A percentile compares a stretch with the other conserved stretches of the same genome.
Conservation (phyloP, 92 coral and sea anemone species). For the Parazoanthus atlanticus region DNA sequence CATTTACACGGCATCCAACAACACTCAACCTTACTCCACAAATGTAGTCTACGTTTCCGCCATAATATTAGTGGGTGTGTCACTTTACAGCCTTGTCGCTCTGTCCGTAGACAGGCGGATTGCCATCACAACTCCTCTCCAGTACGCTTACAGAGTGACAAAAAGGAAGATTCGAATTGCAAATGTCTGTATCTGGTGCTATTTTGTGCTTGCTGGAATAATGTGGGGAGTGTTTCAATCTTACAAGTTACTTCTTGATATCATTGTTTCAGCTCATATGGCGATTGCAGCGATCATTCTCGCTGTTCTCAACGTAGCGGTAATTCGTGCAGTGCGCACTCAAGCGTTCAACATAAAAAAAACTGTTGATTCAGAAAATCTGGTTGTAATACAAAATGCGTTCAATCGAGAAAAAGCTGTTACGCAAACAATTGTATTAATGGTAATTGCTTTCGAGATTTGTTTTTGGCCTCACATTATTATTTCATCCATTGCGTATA, state of each 20-base stretch:
- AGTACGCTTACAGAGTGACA: too few species aligned
- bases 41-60: too few species aligned
- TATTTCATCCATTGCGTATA: background rate
- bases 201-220: too few species aligned
- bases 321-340: background rate
- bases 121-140: too few species aligned
- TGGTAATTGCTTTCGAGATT: background rate
- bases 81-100: too few species aligned
- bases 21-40: too few species aligned
- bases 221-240: too few species aligned
- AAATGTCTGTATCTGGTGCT: too few species aligned
- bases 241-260: background rate
- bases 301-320: background rate
- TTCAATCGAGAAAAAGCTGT: constrained; percentile 2
- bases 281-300: background rate
- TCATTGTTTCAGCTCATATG: background rate
- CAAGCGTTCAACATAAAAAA: background rate
- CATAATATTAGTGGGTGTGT: too few species aligned
- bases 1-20: too few species aligned
- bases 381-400: background rate
- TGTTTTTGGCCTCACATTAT: background rate
- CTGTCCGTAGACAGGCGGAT: too few species aligned
- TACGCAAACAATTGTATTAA: background rate
- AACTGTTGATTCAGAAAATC: background rate
- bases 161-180: too few species aligned